Base-by-base conservation (phyloP, 2,113 vertebrate species). In the Boulengerochromis microlepis region DNA sequence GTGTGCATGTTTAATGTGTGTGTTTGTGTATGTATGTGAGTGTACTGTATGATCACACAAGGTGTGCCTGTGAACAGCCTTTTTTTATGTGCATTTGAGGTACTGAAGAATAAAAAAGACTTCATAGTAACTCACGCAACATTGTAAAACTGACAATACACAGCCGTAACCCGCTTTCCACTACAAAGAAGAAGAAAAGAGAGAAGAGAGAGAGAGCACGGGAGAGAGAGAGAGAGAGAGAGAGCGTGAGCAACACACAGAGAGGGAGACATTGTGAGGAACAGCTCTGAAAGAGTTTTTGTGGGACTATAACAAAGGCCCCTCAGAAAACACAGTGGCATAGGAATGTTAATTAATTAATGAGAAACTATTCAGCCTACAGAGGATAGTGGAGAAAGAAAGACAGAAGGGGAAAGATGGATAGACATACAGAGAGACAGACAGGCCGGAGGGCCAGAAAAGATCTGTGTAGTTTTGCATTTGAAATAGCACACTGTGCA, bases 281-380 rank as follows among this genome's bases (percentile, higher is more conserved):
- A 90, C 83, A 47, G 91, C 93, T 92, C 92, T 95, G 91, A 95
- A 95, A 94, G 94, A 95, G 82, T 78, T 96, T 96, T 95, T 94
- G 94, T 94, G 87, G 93, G 91, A 82, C 84, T 88, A 61, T 95
- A 95, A 96, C 95, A 96, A 96, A 96, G 94, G 84, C 81, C 92
- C 93, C 94, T 95, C 95, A 95, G 94, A 96, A 95, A 95, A 96
- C 95, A 95, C 88, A 93, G 90, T 92, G 91, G 92, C 94, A 93
- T 88, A 95, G 95, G 95, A 97, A 97, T 96, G 94, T 96, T 96
- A 96, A 97, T 96, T 95, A 97, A 96, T 96, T 95, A 96, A 96
- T 96, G 96, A 95, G 94, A 91, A 94, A 96, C 94, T 94, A 95
- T 95, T 95, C 94, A 94, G 95, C 89, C 94, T 84, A 85, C 91